phyloP scores from a whole-genome alignment of 2,888 invertebrate genomes.

The Caenorhabditis sulstoni region DNA sequence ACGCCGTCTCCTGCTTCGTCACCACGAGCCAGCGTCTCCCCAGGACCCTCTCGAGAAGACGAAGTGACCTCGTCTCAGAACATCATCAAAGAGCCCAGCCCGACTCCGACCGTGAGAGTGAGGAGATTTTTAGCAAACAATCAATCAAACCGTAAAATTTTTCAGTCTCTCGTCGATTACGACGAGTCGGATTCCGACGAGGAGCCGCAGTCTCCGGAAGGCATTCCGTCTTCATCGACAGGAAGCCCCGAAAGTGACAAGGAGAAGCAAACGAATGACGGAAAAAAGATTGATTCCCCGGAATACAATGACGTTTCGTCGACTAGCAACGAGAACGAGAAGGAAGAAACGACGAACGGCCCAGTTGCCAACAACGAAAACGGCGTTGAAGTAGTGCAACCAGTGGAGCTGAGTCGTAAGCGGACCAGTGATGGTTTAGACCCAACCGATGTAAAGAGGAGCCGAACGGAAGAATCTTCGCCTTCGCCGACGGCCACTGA shows the following conservation, averaged over 20 bases:
- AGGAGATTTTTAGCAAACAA: neutral
- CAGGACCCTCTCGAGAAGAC: conserved; percentile 65
- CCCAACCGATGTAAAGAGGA: conserved; percentile 39
- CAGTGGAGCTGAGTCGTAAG: conserved; percentile 28
- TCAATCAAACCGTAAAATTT: neutral
- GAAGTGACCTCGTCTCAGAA: conserved; percentile 70
- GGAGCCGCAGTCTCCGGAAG: conserved; percentile 56
- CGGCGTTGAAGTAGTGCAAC: neutral
- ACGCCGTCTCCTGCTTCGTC: conserved; percentile 58
- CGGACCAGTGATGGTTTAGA: conserved; percentile 47
- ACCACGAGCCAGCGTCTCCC: conserved; percentile 46
- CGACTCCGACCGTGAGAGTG: conserved; percentile 54
- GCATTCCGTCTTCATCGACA: conserved; percentile 67
- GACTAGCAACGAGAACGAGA: conserved; percentile 45
- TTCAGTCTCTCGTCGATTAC: conserved; percentile 70
- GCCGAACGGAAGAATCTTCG: conserved; percentile 35
- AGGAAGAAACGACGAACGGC: conserved; percentile 15
- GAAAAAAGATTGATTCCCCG: conserved; percentile 38
- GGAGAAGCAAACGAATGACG: conserved; percentile 22
- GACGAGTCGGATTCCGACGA: conserved; percentile 71
- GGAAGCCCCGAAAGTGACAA: conserved; percentile 64
- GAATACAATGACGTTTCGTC: conserved; percentile 62
- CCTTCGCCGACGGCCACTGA: neutral
- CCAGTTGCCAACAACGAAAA: conserved; percentile 16
- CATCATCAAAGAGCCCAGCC: conserved; percentile 51